These are phyloP conservation scores for Serinus canaria DNA, from an alignment of 2,113 vertebrate genomes.

Conservation along the genomic window DNA sequence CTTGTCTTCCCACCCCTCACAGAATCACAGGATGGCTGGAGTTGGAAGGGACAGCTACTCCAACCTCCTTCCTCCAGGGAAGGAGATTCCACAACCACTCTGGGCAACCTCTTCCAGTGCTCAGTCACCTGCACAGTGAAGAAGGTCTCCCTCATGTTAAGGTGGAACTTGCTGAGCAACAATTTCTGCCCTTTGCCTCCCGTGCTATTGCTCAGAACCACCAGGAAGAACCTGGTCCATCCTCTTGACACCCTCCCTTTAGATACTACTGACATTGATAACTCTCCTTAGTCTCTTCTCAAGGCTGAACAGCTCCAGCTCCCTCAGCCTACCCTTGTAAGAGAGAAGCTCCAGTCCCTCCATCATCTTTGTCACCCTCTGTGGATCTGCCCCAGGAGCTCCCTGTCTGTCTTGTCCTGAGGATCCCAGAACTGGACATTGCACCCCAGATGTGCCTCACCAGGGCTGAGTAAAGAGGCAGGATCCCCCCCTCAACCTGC, in stretches of 20 bases:
- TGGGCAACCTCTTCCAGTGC: neutral
- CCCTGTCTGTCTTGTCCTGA: neutral
- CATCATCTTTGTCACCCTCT: too few species aligned
- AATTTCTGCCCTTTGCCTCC: neutral
- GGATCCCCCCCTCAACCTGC: neutral
- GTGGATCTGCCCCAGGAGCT: neutral
- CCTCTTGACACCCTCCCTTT: neutral
- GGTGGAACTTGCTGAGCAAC: neutral
- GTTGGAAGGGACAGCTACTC: neutral
- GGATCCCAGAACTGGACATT: neutral
- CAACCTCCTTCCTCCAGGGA: neutral
- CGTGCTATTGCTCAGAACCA: neutral
- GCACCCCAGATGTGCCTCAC: neutral
- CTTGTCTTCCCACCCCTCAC: neutral
- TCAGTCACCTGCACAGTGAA: neutral
- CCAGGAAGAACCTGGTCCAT: neutral
- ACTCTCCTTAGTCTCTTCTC: neutral
- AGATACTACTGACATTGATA: neutral
- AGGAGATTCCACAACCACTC: neutral
- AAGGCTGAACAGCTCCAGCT: neutral
- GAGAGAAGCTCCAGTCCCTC: neutral
- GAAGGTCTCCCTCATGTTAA: neutral
- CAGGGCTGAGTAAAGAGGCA: neutral
- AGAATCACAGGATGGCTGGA: neutral
- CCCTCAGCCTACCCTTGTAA: neutral